phyloP scores from a whole-genome alignment of 2,888 invertebrate species.

The Molorchus minor region DNA sequence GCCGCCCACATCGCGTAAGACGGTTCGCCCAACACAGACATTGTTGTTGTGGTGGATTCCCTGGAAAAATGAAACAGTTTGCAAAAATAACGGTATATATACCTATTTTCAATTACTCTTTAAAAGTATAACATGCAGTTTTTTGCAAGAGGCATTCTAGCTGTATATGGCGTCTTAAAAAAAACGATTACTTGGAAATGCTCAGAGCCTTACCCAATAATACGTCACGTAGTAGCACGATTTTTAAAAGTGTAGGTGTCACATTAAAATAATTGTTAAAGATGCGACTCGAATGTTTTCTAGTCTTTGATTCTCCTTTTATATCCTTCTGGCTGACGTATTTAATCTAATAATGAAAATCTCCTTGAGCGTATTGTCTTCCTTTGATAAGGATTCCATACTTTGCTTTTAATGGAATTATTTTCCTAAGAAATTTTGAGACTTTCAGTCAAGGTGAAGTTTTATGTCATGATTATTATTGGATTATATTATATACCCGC shows the following conservation, averaged over 20 bases:
- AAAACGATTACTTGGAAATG: too few species aligned
- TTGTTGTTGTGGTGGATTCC: slow-evolving; percentile 51
- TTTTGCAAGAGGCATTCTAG: too few species aligned
- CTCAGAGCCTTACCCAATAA: too few species aligned
- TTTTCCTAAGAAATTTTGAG: slow-evolving; percentile 25
- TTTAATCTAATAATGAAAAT: slow-evolving; percentile 44
- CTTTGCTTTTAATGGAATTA: slow-evolving; percentile 35
- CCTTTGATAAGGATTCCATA: slow-evolving; percentile 43
- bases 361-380: slow-evolving; percentile 36
- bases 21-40: slow-evolving; percentile 65
- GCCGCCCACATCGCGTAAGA: slow-evolving; percentile 63
- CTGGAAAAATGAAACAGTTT: slow-evolving; percentile 4
- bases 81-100: not conserved
- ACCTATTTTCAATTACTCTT: too few species aligned
- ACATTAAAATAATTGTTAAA: slow-evolving; percentile 32
- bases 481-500: too few species aligned
- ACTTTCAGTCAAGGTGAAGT: slow-evolving; percentile 25
- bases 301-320: slow-evolving; percentile 31
- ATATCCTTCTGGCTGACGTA: slow-evolving; percentile 41
- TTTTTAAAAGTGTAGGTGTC: slow-evolving; percentile 14
- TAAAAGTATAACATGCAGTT: too few species aligned
- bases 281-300: slow-evolving; percentile 38
- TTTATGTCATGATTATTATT: not conserved
- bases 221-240: slow-evolving; percentile 12
- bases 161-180: too few species aligned